These are phyloP conservation scores for Oreochromis spilurus DNA, from an alignment of 2,113 vertebrate species.

Conservation along the genomic window DNA sequence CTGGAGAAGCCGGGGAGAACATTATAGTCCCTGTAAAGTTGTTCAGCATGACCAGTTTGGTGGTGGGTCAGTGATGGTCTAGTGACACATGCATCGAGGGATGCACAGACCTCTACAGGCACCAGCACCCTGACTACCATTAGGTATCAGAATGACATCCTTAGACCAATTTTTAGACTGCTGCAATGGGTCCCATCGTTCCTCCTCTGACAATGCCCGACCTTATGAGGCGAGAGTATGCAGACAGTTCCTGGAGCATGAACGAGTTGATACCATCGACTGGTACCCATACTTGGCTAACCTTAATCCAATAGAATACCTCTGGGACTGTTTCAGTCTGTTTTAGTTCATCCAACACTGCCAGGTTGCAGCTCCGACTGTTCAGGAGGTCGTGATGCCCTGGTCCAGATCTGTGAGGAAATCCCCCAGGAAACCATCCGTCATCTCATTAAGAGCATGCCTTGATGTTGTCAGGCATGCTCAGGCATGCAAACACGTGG, in stretches of 20 bases:
- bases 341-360: background rate
- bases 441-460: too few species aligned
- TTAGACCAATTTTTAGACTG: background rate
- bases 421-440: too few species aligned
- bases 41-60: background rate
- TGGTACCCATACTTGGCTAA: background rate
- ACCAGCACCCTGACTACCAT: background rate
- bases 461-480: too few species aligned
- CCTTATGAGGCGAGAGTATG: background rate
- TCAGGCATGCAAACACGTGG: too few species aligned
- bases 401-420: too few species aligned
- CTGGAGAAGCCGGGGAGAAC: background rate
- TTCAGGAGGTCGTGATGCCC: too few species aligned
- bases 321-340: background rate
- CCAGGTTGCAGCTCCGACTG: too few species aligned
- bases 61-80: background rate
- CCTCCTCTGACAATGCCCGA: background rate
- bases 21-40: background rate
- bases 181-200: background rate
- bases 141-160: background rate
- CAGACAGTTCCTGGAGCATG: background rate
- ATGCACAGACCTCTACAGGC: fast-evolving
- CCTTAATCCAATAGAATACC: background rate
- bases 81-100: background rate
- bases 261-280: background rate